These are phyloP conservation scores for Hemiscyllium ocellatum DNA, from an alignment of 2,113 vertebrate genomes.

Conservation along the genomic window DNA sequence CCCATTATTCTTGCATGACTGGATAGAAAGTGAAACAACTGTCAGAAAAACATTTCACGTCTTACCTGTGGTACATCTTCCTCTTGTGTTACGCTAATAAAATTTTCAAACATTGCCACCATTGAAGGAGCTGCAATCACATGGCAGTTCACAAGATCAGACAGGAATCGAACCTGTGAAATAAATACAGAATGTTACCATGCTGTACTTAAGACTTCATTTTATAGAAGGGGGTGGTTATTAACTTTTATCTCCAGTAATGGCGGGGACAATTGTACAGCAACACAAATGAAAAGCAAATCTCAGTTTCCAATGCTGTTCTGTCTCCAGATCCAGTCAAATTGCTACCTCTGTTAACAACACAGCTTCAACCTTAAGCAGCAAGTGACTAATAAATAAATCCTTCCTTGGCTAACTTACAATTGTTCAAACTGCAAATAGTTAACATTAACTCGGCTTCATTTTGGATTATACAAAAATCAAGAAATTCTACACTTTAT, in stretches of 20 bases:
- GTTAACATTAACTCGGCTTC: neutral
- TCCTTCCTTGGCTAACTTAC: neutral
- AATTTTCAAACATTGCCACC: slow-evolving; percentile 98
- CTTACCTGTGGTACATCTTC: slow-evolving; percentile 92
- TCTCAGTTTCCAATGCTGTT: neutral
- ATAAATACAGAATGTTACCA: neutral
- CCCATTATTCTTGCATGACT: too few species aligned
- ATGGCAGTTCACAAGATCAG: slow-evolving; percentile 93
- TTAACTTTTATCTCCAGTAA: neutral
- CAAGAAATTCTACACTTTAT: neutral
- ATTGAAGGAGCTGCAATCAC: slow-evolving; percentile 95
- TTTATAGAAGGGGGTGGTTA: neutral
- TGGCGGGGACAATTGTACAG: neutral
- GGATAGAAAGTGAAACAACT: neutral
- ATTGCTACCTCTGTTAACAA: neutral
- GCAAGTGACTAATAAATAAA: neutral
- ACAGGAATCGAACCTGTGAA: slow-evolving; percentile 83
- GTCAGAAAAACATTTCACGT: neutral
- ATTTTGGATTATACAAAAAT: neutral
- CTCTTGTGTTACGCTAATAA: slow-evolving; percentile 88
- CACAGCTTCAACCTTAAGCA: neutral
- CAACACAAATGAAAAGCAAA: neutral
- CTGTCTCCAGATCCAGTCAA: neutral
- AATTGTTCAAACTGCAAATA: neutral
- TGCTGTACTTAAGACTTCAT: neutral